Evolutionary conservation across 2,888 invertebrate species (phyloP).

Genomic region (Pocota personata): DNA sequence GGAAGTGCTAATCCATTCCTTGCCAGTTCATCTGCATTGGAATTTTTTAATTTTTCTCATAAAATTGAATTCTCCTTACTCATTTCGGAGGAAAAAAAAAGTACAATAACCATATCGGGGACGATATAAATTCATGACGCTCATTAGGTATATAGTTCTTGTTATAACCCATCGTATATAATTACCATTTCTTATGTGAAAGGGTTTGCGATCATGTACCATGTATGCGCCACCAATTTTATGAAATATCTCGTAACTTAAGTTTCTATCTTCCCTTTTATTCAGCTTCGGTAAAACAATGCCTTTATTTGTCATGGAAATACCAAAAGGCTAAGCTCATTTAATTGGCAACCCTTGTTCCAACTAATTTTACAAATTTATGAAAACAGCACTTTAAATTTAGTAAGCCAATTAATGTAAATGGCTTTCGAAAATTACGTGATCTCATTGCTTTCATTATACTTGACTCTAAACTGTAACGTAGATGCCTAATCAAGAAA

Average conservation of each 20-base stretch:
- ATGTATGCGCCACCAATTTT: too few species aligned
- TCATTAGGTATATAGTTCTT: not conserved
- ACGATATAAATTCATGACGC: too few species aligned
- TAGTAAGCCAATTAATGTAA: conserved; percentile 45
- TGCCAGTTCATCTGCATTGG: too few species aligned
- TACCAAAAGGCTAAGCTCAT: conserved; percentile 16
- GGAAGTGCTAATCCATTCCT: too few species aligned
- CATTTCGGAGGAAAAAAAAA: too few species aligned
- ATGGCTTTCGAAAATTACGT: conserved; percentile 44
- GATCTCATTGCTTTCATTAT: conserved; percentile 31
- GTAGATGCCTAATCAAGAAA: not conserved
- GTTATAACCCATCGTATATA: not conserved
- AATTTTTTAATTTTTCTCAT: too few species aligned
- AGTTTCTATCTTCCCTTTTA: not conserved
- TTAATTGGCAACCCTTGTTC: conserved; percentile 44
- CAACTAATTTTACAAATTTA: conserved; percentile 43
- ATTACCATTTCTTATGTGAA: not conserved
- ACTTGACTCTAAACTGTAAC: not conserved
- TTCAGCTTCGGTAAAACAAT: too few species aligned
- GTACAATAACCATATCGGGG: too few species aligned
- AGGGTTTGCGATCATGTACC: not conserved
- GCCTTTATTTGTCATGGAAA: conserved; percentile 9
- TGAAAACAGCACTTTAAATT: conserved; percentile 30
- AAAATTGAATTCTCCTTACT: too few species aligned
- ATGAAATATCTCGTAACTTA: not conserved